phyloP scores from a whole-genome alignment of 2,113 vertebrate genomes.

The Alces alces region DNA sequence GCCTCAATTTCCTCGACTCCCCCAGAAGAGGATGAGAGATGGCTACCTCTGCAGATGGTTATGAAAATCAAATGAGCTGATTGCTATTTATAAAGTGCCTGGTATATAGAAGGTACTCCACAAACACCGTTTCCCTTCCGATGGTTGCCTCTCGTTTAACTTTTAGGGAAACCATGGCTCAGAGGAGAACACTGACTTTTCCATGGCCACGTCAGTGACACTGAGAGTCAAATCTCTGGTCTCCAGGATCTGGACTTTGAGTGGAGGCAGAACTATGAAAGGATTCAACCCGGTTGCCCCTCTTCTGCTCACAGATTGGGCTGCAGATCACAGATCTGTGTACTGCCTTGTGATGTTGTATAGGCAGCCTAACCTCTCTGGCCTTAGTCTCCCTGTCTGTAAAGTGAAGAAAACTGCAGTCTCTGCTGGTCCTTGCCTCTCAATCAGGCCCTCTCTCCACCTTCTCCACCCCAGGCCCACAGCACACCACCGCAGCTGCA shows the following conservation, averaged over 20 bases:
- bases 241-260: background rate
- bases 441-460: background rate
- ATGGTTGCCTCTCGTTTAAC: background rate
- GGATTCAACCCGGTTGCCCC: background rate
- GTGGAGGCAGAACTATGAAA: background rate
- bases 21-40: background rate
- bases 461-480: constrained; percentile 75
- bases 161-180: background rate
- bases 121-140: background rate
- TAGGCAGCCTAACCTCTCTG: background rate
- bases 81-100: background rate
- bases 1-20: background rate
- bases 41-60: background rate
- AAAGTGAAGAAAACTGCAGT: background rate
- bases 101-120: background rate
- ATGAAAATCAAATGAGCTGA: background rate
- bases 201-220: background rate
- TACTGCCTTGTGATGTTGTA: background rate
- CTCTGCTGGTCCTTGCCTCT: background rate
- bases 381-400: background rate
- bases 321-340: background rate
- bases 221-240: background rate
- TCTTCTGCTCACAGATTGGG: background rate
- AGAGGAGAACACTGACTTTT: background rate
- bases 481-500: constrained; percentile 37